Conservation (phyloP, 2,797 vertebrate genomes). For the Chrysolophus pictus region DNA sequence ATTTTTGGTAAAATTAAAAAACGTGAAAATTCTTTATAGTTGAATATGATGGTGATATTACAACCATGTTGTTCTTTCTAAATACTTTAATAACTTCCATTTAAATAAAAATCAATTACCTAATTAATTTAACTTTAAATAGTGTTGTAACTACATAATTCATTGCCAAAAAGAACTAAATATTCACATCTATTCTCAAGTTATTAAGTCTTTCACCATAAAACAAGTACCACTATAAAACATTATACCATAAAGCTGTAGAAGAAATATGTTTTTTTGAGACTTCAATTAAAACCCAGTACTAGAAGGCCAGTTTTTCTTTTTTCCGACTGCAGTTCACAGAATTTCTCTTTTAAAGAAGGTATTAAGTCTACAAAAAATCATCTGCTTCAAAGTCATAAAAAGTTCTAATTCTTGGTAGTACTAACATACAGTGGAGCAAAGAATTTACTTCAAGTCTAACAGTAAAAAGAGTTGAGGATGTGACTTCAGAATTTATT, state of each 20-base stretch:
- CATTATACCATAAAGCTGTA: neutral
- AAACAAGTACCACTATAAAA: neutral
- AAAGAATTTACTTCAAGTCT: neutral
- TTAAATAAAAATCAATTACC: conserved; percentile 10
- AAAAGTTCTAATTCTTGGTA: neutral
- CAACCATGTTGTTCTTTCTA: neutral
- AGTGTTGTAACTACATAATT: neutral
- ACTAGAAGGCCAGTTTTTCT: neutral
- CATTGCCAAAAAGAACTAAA: neutral
- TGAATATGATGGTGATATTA: neutral
- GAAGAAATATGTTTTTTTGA: neutral
- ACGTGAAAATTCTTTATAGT: neutral
- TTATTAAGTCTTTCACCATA: neutral
- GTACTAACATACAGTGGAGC: neutral
- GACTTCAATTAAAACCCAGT: neutral
- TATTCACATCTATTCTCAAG: neutral
- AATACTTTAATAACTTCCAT: neutral
- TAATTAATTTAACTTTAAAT: neutral
- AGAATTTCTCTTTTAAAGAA: neutral
- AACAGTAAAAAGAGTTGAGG: neutral
- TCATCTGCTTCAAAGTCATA: neutral
- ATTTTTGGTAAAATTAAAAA: conserved; percentile 2
- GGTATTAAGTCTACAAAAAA: neutral
- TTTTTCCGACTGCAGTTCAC: neutral
- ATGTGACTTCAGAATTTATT: neutral